Base-by-base conservation (phyloP, 1,140 invertebrate species). In the Drosophila burlai region DNA sequence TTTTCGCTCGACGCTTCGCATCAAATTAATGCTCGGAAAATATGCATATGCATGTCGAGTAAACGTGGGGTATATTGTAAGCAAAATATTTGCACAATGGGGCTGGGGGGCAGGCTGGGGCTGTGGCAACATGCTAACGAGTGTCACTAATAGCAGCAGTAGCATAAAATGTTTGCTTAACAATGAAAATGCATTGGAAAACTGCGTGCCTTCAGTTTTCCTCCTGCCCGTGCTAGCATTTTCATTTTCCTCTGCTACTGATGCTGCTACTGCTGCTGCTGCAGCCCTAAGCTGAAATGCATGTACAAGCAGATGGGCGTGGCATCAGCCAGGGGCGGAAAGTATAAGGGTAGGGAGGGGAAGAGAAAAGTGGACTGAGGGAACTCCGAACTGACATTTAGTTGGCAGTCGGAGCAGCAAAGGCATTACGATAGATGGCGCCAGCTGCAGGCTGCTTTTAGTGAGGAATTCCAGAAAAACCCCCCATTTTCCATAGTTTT, bases 21-120 rank as follows among this genome's bases (percentile, higher is more conserved):
- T 82, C 74, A 82, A 82, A 82, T 82, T 82, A 82, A 82, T 82
- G 74, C 57, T 80, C 59, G 71, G 80, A 74, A 82, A 81, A 82
- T 82, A 82, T 82, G 80, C 80, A 81, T 77, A 73, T 82, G 59
- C 80, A 82, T 81, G 79, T 81, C 50, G 73, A 55, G 73, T 79
- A 79, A 78, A 78, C 76, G 76, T 29, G 45, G 75, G 75, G 34
- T 79, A 79, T 79, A 82, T 63, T 69, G 74, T 80, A 74, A 77
- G 62, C 80, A 77, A 66, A 77, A 81, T 82, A 81, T 82, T 82
- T 82, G 74, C 58, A 69, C 64, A 69, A 21, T 24, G 21, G 6
- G 16, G 36, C 26, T 16, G 21, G 11, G 11, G 15, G 18, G 55
- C 5, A 1, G 1, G 55, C 24, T 7, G 18, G 49, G 8, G 5